Evolutionary conservation across 2,113 vertebrate species (phyloP).

Genomic region (Xiphophorus maculatus): DNA sequence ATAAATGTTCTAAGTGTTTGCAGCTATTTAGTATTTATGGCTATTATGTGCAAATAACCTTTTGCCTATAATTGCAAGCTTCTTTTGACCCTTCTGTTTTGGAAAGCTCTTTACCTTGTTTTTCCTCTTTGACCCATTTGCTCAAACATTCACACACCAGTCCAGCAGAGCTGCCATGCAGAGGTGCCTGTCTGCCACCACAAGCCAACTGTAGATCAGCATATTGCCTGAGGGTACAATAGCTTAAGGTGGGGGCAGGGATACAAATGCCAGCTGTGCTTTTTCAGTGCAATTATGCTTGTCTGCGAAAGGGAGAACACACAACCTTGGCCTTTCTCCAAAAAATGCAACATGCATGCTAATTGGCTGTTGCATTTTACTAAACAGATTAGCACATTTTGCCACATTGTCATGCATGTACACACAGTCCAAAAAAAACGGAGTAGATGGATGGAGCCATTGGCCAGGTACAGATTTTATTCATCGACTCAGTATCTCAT

Average conservation of each 20-base stretch:
- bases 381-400: background rate
- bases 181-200: background rate
- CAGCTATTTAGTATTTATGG: background rate
- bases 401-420: background rate
- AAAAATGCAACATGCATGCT: background rate
- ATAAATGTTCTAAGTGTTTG: no score
- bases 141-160: background rate
- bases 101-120: background rate
- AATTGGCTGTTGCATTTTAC: background rate
- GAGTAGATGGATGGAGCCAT: background rate
- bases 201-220: background rate
- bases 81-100: background rate
- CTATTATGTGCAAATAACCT: background rate
- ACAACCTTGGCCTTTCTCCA: background rate
- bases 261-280: constrained; percentile 4
- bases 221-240: background rate
- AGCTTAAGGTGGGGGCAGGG: background rate
- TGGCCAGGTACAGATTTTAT: background rate
- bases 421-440: background rate
- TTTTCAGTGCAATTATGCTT: background rate
- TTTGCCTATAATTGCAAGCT: background rate
- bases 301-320: background rate
- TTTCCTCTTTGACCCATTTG: background rate
- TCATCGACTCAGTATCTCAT: background rate
- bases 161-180: background rate